Evolutionary conservation across 2,113 vertebrate species (phyloP).

Genomic region (Carassius gibelio): DNA sequence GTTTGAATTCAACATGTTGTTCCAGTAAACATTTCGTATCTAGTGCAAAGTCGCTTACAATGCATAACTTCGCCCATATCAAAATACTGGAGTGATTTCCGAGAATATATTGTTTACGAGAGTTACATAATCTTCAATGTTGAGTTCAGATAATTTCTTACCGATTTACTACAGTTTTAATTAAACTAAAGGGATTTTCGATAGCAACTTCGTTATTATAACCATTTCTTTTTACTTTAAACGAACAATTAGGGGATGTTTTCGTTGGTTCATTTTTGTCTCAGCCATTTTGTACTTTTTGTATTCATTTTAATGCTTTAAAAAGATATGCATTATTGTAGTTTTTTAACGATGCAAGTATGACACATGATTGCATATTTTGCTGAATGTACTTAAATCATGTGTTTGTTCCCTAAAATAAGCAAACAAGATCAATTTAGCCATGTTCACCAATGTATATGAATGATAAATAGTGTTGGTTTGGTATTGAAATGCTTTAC

Average conservation of each 20-base stretch:
- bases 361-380: too few species aligned
- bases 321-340: neutral
- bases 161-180: neutral
- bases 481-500: neutral
- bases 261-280: neutral
- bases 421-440: too few species aligned
- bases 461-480: neutral
- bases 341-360: neutral
- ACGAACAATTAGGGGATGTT: neutral
- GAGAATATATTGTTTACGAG: neutral
- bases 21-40: neutral
- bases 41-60: neutral
- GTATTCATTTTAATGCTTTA: neutral
- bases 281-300: neutral
- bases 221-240: neutral
- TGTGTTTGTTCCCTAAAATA: neutral
- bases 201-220: neutral
- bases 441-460: neutral
- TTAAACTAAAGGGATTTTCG: neutral
- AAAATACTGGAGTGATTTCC: neutral
- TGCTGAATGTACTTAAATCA: too few species aligned
- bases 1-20: conserved; percentile 18
- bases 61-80: neutral
- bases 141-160: neutral
- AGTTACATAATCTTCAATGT: neutral